Conservation (phyloP, 2,797 vertebrate genomes). For the Ceryle rudis region DNA sequence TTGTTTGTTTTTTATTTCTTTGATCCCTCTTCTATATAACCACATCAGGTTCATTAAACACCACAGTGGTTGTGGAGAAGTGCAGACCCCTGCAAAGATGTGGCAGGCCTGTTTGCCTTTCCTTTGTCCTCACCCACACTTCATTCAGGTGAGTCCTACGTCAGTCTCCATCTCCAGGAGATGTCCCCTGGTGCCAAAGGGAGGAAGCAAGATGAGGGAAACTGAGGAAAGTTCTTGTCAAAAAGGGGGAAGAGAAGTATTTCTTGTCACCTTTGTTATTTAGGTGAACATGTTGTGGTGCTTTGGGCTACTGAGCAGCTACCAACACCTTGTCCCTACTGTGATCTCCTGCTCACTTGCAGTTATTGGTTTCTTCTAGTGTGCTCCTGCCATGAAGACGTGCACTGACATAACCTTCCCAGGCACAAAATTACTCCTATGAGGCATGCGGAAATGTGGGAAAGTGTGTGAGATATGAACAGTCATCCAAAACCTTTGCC, state of each 20-base stretch:
- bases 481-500: background rate
- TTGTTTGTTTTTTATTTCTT: background rate
- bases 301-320: background rate
- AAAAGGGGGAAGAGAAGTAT: background rate
- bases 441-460: background rate
- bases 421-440: background rate
- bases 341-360: background rate
- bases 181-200: background rate
- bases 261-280: background rate
- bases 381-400: background rate
- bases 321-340: background rate
- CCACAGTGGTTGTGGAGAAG: background rate
- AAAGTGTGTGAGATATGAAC: background rate
- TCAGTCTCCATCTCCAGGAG: background rate
- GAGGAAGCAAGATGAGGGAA: background rate
- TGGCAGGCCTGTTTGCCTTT: background rate
- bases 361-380: background rate
- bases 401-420: background rate
- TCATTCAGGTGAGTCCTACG: background rate
- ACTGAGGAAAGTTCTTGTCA: background rate
- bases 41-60: background rate
- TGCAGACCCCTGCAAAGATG: background rate
- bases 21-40: background rate
- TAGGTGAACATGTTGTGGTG: accelerated
- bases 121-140: background rate